Evolutionary conservation across 2,113 vertebrate genomes (phyloP), one percentile per base, ranked within the genome.

Genomic region (Condylura cristata): DNA sequence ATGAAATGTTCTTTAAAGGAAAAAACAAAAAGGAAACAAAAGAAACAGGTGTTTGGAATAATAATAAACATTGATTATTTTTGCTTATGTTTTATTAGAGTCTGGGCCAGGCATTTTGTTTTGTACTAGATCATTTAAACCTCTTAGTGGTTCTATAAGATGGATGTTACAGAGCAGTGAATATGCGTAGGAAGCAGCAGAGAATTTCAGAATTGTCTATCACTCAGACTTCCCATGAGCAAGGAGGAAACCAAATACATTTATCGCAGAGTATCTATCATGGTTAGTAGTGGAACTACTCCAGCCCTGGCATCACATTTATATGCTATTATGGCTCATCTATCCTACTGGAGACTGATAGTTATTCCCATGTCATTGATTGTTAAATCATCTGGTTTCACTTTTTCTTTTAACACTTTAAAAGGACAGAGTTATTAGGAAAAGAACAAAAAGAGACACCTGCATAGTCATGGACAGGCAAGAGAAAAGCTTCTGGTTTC

Each of bases 301-400:
- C 28, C 66, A 80, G 65, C 34, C 32, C 18, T 39, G 76, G 37
- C 6, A 90, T 63, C 53, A 93, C 34, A 37, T 86, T 18, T 58
- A 17, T 76, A 26, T 22, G 34, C n/a, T 92, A 0, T 68, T 44
- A 17, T 39, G 48, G 53, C 30, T 56, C 26, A 61, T 85, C 86
- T 83, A 5, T 60, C 46, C 22, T 86, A 14, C 48, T 53, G 26
- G 61, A 95, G 17, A n/a, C 39, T 41, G 68, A 70, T 86, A 28
- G 34, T 39, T 58, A 78, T 39, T 86, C 32, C 30, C 8, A 71
- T 92, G 78, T 44, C 18, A 41, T n/a, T 76, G 41, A 74, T 81
- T 51, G 63, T 91, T 94, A 56, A 93, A 56, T 95, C 76, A 89
- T 72, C 37, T 34, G 6, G 12, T 82, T 95, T 95, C 46, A 94